Evolutionary conservation across 1,140 invertebrate species (phyloP).

Genomic region (Gonatopus flavifemur): DNA sequence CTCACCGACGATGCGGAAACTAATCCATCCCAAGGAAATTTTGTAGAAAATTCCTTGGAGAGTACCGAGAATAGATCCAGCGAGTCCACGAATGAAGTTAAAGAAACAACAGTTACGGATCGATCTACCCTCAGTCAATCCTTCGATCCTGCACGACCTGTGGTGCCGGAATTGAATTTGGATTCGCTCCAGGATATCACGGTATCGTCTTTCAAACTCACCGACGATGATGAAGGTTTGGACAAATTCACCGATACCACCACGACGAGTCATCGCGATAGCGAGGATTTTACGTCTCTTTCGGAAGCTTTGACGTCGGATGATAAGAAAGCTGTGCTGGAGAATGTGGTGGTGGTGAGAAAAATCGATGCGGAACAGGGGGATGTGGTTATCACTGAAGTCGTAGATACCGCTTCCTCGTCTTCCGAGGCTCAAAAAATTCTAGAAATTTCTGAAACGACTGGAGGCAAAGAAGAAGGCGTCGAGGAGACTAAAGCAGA

Average conservation of each 20-base stretch:
- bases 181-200: slow-evolving; percentile 49
- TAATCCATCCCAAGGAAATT: slow-evolving; percentile 1
- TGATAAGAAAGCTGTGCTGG: slow-evolving; percentile 10
- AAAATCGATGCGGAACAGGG: no score
- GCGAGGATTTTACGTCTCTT: slow-evolving; percentile 22
- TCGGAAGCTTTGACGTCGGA: slow-evolving; percentile 15
- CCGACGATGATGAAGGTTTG: slow-evolving; percentile 23
- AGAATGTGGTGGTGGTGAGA: slow-evolving; percentile 4
- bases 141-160: slow-evolving; percentile 30
- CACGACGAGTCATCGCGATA: slow-evolving; percentile 11
- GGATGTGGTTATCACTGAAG: no score
- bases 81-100: slow-evolving; percentile 34
- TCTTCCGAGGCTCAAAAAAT: no score
- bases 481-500: not conserved
- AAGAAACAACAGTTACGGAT: slow-evolving; percentile 32
- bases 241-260: not conserved
- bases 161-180: slow-evolving; percentile 49
- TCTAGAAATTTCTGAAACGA: no score
- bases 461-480: not conserved
- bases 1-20: slow-evolving; percentile 17
- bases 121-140: slow-evolving; percentile 23
- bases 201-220: slow-evolving; percentile 40
- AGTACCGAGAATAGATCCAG: no score
- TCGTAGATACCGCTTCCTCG: no score
- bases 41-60: slow-evolving; percentile 17